These are phyloP conservation scores for Hydractinia echinata DNA, from an alignment of 30 jellyfish, hydroid and myxozoan genomes.

Conservation along the genomic window DNA sequence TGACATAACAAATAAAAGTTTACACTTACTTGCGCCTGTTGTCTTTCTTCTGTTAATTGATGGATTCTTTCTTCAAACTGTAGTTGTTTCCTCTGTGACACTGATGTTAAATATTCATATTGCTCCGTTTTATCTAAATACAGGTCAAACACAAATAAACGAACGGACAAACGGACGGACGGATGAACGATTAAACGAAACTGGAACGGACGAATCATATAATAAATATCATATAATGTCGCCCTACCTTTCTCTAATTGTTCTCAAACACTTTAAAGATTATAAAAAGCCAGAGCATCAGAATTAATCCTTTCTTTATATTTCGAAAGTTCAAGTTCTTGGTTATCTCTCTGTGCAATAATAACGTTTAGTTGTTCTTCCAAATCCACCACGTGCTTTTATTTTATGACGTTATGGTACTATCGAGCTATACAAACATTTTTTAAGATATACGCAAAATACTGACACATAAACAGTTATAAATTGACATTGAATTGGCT, in stretches of 20 bases:
- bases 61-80: conserved; percentile 2
- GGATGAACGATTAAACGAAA: neutral
- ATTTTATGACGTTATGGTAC: too few species aligned
- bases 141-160: neutral
- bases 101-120: conserved; percentile 27
- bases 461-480: too few species aligned
- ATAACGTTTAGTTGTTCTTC: conserved; percentile 72
- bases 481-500: too few species aligned
- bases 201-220: neutral
- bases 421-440: too few species aligned
- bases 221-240: too few species aligned
- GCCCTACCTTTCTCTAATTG: conserved; percentile 73
- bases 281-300: conserved; percentile 60
- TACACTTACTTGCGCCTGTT: conserved; percentile 14
- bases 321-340: conserved; percentile 40
- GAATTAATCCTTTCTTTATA: conserved; percentile 53
- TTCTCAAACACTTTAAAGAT: conserved; percentile 80
- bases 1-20: too few species aligned
- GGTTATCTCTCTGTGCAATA: conserved; percentile 76
- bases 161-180: too few species aligned
- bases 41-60: conserved; percentile 22
- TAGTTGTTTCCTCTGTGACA: conserved; percentile 7
- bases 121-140: conserved; percentile 27
- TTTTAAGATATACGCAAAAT: too few species aligned
- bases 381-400: conserved; percentile 58